phyloP scores from a whole-genome alignment of 2,888 invertebrate species.

The Mesorhabditis belari region DNA sequence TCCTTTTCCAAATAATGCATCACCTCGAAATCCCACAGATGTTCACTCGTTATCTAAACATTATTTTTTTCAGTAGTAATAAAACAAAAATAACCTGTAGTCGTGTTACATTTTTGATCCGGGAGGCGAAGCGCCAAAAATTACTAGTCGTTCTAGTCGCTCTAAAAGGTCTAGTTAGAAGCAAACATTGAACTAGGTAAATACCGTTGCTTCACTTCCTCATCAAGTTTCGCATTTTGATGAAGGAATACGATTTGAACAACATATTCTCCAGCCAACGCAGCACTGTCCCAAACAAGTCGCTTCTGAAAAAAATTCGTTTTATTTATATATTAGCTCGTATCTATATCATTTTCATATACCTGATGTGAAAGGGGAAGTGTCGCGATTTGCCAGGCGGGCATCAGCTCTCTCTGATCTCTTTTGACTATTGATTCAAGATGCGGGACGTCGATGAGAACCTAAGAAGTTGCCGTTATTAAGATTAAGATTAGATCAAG shows the following conservation, averaged over 20 bases:
- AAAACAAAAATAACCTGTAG: no score
- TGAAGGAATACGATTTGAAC: constrained; percentile 45
- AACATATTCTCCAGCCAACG: constrained; percentile 30
- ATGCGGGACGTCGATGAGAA: constrained; percentile 31
- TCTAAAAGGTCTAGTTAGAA: background rate
- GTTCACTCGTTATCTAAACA: constrained; percentile 25
- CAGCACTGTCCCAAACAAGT: constrained; percentile 36
- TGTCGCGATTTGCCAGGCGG: constrained; percentile 34
- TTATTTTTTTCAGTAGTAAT: no score
- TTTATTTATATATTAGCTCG: background rate
- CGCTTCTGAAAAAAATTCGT: constrained; percentile 17
- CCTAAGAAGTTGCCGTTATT: constrained; percentile 1
- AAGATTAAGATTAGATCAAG: background rate
- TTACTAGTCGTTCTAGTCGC: background rate
- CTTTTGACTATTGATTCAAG: constrained; percentile 31
- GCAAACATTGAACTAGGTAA: background rate
- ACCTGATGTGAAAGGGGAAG: constrained; percentile 34
- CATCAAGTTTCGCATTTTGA: constrained; percentile 14
- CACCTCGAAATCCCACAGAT: constrained; percentile 44
- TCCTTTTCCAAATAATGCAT: constrained; percentile 24
- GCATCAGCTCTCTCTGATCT: constrained; percentile 28
- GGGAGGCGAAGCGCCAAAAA: background rate
- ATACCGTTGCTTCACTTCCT: background rate
- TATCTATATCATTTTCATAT: no score
- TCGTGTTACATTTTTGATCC: background rate